Evolutionary conservation across 2,888 invertebrate species (phyloP), one percentile per base, ranked within the genome.

Genomic region (Mythimna albipuncta): DNA sequence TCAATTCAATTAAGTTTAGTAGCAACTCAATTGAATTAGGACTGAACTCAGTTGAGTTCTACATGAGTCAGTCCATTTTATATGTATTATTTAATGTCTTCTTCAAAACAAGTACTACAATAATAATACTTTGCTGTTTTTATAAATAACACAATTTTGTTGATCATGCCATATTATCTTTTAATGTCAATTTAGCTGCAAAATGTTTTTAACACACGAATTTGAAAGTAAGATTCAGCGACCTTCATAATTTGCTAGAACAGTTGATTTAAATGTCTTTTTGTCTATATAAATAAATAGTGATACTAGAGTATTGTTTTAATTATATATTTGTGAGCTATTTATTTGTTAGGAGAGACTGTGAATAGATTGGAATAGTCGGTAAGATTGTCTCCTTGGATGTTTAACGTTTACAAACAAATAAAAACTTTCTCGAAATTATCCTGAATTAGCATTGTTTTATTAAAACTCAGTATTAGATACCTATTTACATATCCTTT

Each of bases 221-320:
- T 26, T 3, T n/a, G 6, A 3, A 50, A 61, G 50, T 47, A 21
- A 13, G 19, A 64, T 72, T 57, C 38, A 69, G 67, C 6, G 0
- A 5, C 58, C n/a, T 66, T 79, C 67, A 68, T 81, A 77, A 79
- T 86, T 83, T 75, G 76, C 61, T 67, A 74, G 32, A 65, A 64
- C 65, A 61, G 6, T 52, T 52, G 9, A 52, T 52, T 52, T 52
- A n/a, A 52, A 52, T 87, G 88, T 85, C 87, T 90, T 90, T 78
- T 93, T 95, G 91, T 94, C 92, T 77, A 81, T 87, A 93, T 95
- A 81, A 88, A 93, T 95, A 96, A 87, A 94, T 96, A 96, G 96
- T 96, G 96, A 95, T 96, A 96, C 89, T 96, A 96, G 95, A 91
- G 77, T 95, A 93, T 93, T 89, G 91, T 93, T 93, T 91, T 91